phyloP scores from a whole-genome alignment of 2,888 invertebrate species.

The Allacma fusca region DNA sequence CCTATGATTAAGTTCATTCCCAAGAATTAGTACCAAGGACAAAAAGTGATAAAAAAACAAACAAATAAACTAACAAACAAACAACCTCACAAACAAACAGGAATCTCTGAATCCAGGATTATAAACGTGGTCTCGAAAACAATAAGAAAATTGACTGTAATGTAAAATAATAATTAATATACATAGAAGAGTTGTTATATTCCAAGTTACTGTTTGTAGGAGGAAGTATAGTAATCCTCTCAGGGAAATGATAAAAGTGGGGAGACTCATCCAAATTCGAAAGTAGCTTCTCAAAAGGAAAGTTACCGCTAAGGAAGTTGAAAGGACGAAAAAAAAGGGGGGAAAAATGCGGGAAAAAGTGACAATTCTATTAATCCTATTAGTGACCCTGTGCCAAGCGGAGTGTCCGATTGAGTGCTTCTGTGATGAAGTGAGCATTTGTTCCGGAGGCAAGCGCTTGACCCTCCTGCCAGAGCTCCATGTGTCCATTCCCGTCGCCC shows the following conservation, averaged over 20 bases:
- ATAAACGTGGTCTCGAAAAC: no score
- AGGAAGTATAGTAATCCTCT: no score
- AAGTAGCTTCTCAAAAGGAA: not conserved
- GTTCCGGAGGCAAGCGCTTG: constrained; percentile 58
- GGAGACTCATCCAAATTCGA: not conserved
- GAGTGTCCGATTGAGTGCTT: constrained; percentile 61
- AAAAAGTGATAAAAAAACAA: no score
- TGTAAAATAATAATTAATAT: no score
- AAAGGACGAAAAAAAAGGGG: not conserved
- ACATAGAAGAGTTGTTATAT: no score
- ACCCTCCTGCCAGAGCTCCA: constrained; percentile 47
- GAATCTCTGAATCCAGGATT: no score
- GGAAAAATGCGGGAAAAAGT: constrained; percentile 31
- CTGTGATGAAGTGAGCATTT: constrained; percentile 59
- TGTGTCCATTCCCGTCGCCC: constrained; percentile 41
- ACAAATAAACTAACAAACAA: no score
- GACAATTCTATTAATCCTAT: constrained; percentile 43
- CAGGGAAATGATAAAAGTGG: not conserved
- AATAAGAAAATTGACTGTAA: no score
- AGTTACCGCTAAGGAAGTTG: not conserved
- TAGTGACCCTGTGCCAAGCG: constrained; percentile 50
- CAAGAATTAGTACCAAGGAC: no score
- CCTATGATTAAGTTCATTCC: no score
- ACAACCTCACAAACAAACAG: no score
- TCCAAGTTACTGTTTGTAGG: no score